phyloP scores from a whole-genome alignment of 2,797 vertebrate species.

The Acanthornis magna region DNA sequence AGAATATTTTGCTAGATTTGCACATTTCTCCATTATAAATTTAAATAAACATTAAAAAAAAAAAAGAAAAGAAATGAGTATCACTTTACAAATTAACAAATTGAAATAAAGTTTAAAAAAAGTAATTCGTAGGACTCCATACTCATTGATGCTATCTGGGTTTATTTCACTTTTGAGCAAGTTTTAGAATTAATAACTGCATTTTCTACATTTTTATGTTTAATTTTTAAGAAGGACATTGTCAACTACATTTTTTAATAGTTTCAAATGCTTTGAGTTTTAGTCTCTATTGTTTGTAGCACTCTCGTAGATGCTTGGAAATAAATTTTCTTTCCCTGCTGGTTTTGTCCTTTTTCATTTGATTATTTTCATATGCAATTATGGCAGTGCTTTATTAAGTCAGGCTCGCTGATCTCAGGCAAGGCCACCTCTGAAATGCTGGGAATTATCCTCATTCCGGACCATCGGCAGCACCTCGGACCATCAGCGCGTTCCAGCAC shows the following conservation, averaged over 20 bases:
- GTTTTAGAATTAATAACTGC: conserved; percentile 60
- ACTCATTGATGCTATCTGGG: conserved; percentile 32
- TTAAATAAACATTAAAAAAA: conserved; percentile 54
- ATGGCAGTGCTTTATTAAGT: not conserved
- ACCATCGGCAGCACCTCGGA: not conserved
- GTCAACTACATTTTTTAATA: conserved; percentile 69
- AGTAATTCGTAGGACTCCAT: conserved; percentile 29
- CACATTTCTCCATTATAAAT: conserved; percentile 73
- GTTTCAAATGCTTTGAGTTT: conserved; percentile 71
- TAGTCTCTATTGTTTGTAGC: conserved; percentile 75
- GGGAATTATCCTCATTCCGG: not conserved
- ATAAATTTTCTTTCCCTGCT: conserved; percentile 77
- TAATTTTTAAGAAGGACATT: conserved; percentile 50
- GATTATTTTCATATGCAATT: not conserved
- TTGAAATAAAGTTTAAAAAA: conserved; percentile 30
- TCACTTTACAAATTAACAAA: conserved; percentile 55
- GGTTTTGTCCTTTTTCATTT: conserved; percentile 74
- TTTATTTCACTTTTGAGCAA: conserved; percentile 40
- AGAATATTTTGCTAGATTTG: conserved; percentile 80
- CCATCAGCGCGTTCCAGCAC: not conserved
- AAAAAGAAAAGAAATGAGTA: conserved; percentile 3
- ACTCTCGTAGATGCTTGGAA: conserved; percentile 71
- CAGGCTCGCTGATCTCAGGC: not conserved
- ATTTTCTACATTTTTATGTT: conserved; percentile 72
- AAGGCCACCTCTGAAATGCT: not conserved